phyloP scores from a whole-genome alignment of 2,888 invertebrate genomes.

The Trachelus troglodyta region DNA sequence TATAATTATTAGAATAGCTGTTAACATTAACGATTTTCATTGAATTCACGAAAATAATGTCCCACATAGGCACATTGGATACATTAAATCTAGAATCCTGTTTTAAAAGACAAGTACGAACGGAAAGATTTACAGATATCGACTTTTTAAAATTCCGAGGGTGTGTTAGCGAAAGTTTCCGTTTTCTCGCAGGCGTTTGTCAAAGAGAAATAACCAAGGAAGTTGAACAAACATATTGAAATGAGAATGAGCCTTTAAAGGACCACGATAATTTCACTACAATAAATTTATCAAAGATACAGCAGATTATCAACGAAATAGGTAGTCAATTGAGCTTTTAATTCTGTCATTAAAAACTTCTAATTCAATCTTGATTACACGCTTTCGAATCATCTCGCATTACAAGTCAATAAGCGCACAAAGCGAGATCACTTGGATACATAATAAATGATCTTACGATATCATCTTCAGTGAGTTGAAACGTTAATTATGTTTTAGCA shows the following conservation, averaged over 20 bases:
- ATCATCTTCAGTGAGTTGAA: background rate
- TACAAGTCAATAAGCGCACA: background rate
- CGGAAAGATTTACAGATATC: background rate
- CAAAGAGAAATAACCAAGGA: slow-evolving; percentile 38
- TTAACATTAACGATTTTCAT: background rate
- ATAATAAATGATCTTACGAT: background rate
- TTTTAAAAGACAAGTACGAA: background rate
- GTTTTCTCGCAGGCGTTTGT: slow-evolving; percentile 39
- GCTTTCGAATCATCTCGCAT: background rate
- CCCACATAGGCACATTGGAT: background rate
- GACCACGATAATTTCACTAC: background rate
- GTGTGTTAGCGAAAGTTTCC: slow-evolving; percentile 44
- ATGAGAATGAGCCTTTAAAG: slow-evolving; percentile 18
- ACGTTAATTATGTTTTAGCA: background rate
- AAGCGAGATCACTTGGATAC: background rate
- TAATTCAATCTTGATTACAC: background rate
- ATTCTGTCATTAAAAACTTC: background rate
- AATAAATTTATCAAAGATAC: background rate
- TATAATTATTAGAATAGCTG: background rate
- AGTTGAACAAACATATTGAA: slow-evolving; percentile 27
- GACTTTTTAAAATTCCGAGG: slow-evolving; percentile 36
- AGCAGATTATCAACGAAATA: background rate
- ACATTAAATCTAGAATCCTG: background rate
- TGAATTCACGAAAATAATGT: background rate
- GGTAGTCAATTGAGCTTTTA: background rate